phyloP scores from a whole-genome alignment of 1,140 invertebrate genomes.

The Hormaphis cornu region DNA sequence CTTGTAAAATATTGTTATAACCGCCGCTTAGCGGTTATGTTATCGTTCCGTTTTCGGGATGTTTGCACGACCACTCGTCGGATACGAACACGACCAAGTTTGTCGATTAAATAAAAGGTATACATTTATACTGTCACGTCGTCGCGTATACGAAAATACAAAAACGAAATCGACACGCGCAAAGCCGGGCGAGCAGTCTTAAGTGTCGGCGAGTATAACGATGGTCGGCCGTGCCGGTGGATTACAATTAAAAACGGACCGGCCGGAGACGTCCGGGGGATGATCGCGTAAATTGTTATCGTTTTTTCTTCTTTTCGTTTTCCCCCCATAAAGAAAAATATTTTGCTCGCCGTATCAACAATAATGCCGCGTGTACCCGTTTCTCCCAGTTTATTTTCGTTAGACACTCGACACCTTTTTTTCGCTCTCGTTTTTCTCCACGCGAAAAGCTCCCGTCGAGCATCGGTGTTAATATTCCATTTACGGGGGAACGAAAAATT shows the following conservation, averaged over 20 bases:
- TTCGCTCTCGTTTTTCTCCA: no score
- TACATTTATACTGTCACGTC: no score
- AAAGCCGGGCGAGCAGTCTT: background rate
- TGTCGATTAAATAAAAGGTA: background rate
- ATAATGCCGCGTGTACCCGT: background rate
- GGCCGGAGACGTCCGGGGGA: no score
- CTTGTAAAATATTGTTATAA: no score
- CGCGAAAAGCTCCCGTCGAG: conserved; percentile 5
- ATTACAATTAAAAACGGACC: conserved; percentile 17
- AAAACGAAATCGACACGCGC: background rate
- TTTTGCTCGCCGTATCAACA: conserved; percentile 7
- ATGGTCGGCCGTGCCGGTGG: background rate
- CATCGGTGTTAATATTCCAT: conserved; percentile 32
- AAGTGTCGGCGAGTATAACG: no score
- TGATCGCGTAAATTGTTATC: no score
- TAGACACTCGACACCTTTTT: conserved; percentile 32
- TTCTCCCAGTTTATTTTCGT: conserved; percentile 30
- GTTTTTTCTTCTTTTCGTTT: no score
- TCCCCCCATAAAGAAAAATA: conserved; percentile 15
- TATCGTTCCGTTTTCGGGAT: background rate
- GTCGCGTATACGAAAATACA: no score
- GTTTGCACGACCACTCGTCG: background rate
- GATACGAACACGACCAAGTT: background rate
- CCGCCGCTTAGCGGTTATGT: no score
- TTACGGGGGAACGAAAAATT: conserved; percentile 30